Conservation (phyloP, 2,888 invertebrate genomes). For the Leucophenga maculata region DNA sequence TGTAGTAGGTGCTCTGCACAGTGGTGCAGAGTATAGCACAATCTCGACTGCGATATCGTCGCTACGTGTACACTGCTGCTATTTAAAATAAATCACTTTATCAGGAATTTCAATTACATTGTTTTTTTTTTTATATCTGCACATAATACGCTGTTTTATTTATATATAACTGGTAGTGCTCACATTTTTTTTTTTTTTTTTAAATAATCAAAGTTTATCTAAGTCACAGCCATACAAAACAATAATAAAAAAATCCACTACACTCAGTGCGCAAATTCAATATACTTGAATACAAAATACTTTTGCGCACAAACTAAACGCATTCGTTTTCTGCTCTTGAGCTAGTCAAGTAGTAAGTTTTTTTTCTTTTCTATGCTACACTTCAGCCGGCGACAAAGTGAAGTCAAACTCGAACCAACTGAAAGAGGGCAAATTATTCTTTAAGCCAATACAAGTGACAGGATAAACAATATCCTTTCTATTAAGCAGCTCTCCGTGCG, state of each 20-base stretch:
- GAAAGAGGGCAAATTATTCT: constrained; percentile 16
- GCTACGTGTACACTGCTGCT: too few relatives aligned
- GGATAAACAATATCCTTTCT: constrained; percentile 24
- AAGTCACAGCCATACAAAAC: not conserved
- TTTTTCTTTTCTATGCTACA: not conserved
- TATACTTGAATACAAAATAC: constrained; percentile 1
- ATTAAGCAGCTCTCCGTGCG: constrained; percentile 14
- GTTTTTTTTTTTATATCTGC: not conserved
- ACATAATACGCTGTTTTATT: not conserved
- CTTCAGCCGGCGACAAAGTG: not conserved
- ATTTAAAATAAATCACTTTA: too few relatives aligned
- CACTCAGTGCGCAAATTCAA: not conserved
- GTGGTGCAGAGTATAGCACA: too few relatives aligned
- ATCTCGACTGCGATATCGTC: too few relatives aligned
- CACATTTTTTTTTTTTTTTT: not conserved
- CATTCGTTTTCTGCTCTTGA: not conserved
- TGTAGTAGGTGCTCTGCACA: too few relatives aligned
- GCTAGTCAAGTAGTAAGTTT: too few relatives aligned
- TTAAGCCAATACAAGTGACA: constrained; percentile 24
- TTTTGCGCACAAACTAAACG: not conserved
- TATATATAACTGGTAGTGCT: not conserved
- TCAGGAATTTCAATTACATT: too few relatives aligned
- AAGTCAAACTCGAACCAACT: not conserved
- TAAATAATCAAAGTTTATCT: constrained; percentile 2
- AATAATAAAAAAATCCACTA: not conserved